Evolutionary conservation across 2,888 invertebrate genomes (phyloP).

Genomic region (Nemotelus nigrinus): DNA sequence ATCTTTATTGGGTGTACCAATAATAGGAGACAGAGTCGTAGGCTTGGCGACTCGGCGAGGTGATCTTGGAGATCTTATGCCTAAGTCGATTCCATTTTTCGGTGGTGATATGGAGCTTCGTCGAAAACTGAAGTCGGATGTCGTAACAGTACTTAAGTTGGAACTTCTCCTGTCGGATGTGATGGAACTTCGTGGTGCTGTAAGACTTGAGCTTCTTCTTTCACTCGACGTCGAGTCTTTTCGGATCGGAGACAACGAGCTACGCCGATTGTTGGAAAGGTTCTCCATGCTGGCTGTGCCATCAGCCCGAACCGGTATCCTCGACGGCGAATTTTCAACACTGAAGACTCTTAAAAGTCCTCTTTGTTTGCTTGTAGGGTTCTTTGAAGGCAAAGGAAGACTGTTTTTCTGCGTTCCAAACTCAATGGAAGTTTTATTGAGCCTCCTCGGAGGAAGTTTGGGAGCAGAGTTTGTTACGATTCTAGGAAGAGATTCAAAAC

Average conservation of each 20-base stretch:
- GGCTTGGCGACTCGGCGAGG: slow-evolving; percentile 61
- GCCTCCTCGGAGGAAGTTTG: slow-evolving; percentile 51
- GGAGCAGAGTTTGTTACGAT: slow-evolving; percentile 59
- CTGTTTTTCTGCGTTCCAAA: slow-evolving; percentile 54
- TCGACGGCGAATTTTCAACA: slow-evolving; percentile 55
- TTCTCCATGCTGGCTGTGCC: slow-evolving; percentile 61
- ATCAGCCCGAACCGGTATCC: slow-evolving; percentile 58
- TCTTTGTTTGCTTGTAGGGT: slow-evolving; percentile 62
- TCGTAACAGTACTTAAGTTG: slow-evolving; percentile 62
- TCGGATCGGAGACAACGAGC: slow-evolving; percentile 46
- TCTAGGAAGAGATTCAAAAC: slow-evolving; percentile 60
- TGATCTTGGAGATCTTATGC: slow-evolving; percentile 41
- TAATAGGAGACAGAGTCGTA: slow-evolving; percentile 62
- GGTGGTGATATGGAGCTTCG: slow-evolving; percentile 54
- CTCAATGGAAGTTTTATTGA: slow-evolving; percentile 58
- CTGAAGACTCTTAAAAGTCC: slow-evolving; percentile 61
- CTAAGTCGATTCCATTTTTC: slow-evolving; percentile 1
- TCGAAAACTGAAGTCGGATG: slow-evolving; percentile 63
- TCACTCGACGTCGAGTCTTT: slow-evolving; percentile 61
- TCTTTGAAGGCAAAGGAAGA: slow-evolving; percentile 57
- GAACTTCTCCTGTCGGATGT: slow-evolving; percentile 62
- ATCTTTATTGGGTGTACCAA: slow-evolving; percentile 65
- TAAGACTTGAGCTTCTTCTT: slow-evolving; percentile 62
- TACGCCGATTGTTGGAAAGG: slow-evolving; percentile 49
- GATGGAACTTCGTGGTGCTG: slow-evolving; percentile 54